phyloP scores from a whole-genome alignment of 2,888 invertebrate species.

The Meiosimyza platycephala region DNA sequence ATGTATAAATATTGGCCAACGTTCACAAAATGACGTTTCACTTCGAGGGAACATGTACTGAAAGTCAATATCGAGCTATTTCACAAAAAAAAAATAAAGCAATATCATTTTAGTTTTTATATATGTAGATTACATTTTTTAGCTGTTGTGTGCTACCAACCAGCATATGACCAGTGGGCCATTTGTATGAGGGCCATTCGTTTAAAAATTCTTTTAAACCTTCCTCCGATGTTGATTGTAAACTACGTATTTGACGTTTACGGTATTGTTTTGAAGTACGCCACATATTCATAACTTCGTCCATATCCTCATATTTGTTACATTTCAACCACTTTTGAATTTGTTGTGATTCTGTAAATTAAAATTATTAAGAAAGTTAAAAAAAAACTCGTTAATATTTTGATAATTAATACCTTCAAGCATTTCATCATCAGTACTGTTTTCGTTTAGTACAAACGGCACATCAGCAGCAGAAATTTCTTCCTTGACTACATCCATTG shows the following conservation, averaged over 20 bases:
- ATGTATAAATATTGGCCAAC: conserved; percentile 33
- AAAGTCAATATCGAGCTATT: conserved; percentile 33
- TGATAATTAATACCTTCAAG: conserved; percentile 10
- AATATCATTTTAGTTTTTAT: not conserved
- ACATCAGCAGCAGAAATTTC: not conserved
- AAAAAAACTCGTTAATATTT: not conserved
- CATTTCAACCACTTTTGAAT: conserved; percentile 37
- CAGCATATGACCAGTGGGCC: conserved; percentile 29
- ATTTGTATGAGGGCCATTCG: conserved; percentile 39
- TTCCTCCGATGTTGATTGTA: conserved; percentile 12
- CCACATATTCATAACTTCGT: conserved; percentile 38
- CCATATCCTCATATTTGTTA: conserved; percentile 38
- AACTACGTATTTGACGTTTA: conserved; percentile 17
- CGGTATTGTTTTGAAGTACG: conserved; percentile 23
- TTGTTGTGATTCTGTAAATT: conserved; percentile 26
- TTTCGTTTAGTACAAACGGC: conserved; percentile 12
- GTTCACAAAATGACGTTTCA: conserved; percentile 22
- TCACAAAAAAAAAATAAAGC: not conserved
- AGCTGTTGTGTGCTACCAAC: conserved; percentile 21
- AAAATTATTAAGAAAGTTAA: not conserved
- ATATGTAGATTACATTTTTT: not conserved
- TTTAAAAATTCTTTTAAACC: conserved; percentile 25
- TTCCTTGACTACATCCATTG: not conserved
- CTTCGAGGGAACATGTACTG: conserved; percentile 28
- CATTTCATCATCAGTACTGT: conserved; percentile 10